phyloP scores from a whole-genome alignment of 2,113 vertebrate species.

The Cyprinodon brontotheroides region DNA sequence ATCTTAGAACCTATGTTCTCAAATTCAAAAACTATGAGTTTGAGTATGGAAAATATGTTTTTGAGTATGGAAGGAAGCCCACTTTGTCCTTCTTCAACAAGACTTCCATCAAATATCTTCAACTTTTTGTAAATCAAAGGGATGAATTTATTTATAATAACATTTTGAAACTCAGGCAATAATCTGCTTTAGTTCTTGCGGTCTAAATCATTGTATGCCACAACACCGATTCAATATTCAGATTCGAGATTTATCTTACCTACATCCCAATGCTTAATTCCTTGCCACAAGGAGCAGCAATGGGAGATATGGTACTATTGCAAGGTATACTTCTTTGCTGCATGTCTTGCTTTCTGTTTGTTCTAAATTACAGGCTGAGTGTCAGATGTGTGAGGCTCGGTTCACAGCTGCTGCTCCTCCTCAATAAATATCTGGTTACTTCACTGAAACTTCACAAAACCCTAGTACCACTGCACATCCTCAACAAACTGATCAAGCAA shows the following conservation, averaged over 20 bases:
- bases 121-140: background rate
- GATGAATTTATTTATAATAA: background rate
- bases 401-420: background rate
- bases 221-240: background rate
- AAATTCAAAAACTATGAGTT: too few relatives aligned
- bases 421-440: background rate
- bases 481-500: background rate
- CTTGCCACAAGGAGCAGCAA: too few relatives aligned
- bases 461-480: background rate
- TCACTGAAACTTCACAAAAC: background rate
- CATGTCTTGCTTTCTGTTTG: background rate
- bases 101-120: background rate
- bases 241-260: background rate
- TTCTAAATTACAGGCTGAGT: background rate
- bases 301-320: background rate
- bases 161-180: background rate
- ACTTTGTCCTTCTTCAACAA: too few relatives aligned
- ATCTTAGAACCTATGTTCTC: too few relatives aligned
- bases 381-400: background rate
- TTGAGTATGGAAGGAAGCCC: background rate
- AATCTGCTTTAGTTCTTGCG: background rate
- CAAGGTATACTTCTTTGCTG: background rate
- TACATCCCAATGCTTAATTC: background rate
- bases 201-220: background rate
- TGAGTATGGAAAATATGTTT: background rate